Percentiles rank a stretch among this genome's conserved stretches.
Evolutionary conservation across 1,140 invertebrate genomes (phyloP).

Genomic region (Meteorus sp.): DNA sequence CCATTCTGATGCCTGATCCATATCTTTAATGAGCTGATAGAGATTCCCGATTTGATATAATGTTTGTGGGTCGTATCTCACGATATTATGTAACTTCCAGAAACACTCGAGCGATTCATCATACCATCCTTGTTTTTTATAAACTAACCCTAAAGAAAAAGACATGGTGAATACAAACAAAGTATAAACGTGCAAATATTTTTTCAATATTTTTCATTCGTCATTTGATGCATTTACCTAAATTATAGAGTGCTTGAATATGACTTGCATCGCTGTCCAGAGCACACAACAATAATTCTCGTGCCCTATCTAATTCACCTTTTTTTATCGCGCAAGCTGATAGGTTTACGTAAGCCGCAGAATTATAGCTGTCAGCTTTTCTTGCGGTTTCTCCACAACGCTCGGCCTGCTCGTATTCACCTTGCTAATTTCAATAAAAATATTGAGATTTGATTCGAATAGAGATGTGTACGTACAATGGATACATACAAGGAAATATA

Average conservation of each 20-base stretch:
- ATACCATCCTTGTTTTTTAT: slow-evolving; percentile 71
- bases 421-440: slow-evolving; percentile 64
- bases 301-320: slow-evolving; percentile 74
- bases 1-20: slow-evolving; percentile 78
- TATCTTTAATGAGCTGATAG: slow-evolving; percentile 75
- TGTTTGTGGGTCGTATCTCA: slow-evolving; percentile 80
- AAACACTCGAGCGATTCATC: slow-evolving; percentile 81
- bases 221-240: slow-evolving; percentile 63
- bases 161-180: slow-evolving; percentile 12
- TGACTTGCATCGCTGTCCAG: slow-evolving; percentile 81
- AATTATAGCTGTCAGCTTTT: slow-evolving; percentile 78
- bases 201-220: background rate
- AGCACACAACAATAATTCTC: slow-evolving; percentile 76
- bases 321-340: slow-evolving; percentile 80
- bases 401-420: slow-evolving; percentile 81
- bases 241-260: slow-evolving; percentile 90
- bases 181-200: slow-evolving; percentile 5
- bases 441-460: background rate
- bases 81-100: slow-evolving; percentile 78
- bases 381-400: slow-evolving; percentile 78
- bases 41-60: slow-evolving; percentile 84
- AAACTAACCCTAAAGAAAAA: slow-evolving; percentile 65
- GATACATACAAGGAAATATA: slow-evolving; percentile 77
- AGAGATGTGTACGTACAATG: too few relatives aligned
- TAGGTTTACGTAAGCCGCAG: slow-evolving; percentile 85